phyloP scores from a whole-genome alignment of 2,113 vertebrate genomes.

The Strix uralensis region DNA sequence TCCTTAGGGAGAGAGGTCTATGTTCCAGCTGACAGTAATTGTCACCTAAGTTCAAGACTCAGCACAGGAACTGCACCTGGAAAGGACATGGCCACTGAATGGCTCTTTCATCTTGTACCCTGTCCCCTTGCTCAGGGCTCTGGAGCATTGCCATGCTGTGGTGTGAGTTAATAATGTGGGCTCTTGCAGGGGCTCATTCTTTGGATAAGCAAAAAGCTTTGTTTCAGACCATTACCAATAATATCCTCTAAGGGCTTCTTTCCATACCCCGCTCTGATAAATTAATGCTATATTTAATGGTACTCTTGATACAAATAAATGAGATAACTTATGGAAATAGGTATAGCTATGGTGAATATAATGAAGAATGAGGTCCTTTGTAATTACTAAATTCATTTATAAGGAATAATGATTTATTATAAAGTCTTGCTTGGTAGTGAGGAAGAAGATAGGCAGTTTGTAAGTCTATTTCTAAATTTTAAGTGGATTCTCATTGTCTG shows the following conservation, averaged over 20 bases:
- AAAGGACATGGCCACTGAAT: neutral
- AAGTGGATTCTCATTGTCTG: conserved; percentile 8
- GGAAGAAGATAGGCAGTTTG: neutral
- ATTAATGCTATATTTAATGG: conserved; percentile 30
- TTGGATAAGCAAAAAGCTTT: neutral
- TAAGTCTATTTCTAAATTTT: conserved; percentile 13
- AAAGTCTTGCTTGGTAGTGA: neutral
- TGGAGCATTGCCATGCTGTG: neutral
- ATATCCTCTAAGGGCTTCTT: conserved; percentile 10
- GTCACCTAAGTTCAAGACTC: neutral
- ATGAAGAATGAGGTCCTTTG: conserved; percentile 7
- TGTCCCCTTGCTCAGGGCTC: neutral
- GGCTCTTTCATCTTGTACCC: neutral
- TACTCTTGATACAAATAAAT: conserved; percentile 41
- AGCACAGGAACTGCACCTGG: neutral
- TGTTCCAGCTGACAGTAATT: neutral
- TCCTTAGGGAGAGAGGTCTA: neutral
- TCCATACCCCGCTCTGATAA: neutral
- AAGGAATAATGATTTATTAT: conserved; percentile 18
- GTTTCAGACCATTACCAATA: neutral
- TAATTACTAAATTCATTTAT: conserved; percentile 18
- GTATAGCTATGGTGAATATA: neutral
- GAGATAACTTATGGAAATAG: conserved; percentile 18
- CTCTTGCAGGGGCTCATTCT: neutral
- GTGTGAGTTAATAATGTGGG: neutral